These are phyloP conservation scores for Origma solitaria DNA, from an alignment of 2,113 vertebrate species.

Conservation along the genomic window DNA sequence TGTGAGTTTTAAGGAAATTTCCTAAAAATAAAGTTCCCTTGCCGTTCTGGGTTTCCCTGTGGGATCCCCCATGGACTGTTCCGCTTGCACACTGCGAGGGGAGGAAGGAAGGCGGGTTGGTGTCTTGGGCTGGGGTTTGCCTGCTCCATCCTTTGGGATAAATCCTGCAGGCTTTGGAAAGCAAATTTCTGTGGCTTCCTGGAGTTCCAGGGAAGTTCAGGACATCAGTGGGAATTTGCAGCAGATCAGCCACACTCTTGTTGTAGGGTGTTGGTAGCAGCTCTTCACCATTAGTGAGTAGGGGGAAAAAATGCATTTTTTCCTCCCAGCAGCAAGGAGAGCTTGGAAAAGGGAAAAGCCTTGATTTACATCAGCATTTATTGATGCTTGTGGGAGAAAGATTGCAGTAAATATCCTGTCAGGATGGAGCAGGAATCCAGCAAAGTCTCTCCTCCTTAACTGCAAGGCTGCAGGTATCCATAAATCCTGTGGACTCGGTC, in stretches of 20 bases:
- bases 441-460: background rate
- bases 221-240: background rate
- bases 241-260: fast-evolving
- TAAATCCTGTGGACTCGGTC: background rate
- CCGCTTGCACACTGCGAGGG: fast-evolving
- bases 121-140: background rate
- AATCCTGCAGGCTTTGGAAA: background rate
- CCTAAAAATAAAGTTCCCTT: background rate
- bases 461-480: background rate
- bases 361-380: background rate
- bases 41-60: background rate
- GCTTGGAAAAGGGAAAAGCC: background rate
- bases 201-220: background rate
- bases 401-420: background rate
- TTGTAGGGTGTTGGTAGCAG: background rate
- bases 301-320: fast-evolving
- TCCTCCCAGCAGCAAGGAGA: background rate
- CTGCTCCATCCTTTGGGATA: background rate
- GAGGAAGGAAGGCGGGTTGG: background rate
- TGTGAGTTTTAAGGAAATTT: background rate
- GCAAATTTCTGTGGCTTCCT: background rate
- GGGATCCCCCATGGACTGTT: background rate
- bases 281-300: background rate
- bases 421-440: background rate
- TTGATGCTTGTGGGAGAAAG: background rate